Percentiles rank a stretch among this genome's conserved stretches.
Evolutionary conservation across 1,140 invertebrate genomes (phyloP).

Genomic region (Monochamus saltuarius): DNA sequence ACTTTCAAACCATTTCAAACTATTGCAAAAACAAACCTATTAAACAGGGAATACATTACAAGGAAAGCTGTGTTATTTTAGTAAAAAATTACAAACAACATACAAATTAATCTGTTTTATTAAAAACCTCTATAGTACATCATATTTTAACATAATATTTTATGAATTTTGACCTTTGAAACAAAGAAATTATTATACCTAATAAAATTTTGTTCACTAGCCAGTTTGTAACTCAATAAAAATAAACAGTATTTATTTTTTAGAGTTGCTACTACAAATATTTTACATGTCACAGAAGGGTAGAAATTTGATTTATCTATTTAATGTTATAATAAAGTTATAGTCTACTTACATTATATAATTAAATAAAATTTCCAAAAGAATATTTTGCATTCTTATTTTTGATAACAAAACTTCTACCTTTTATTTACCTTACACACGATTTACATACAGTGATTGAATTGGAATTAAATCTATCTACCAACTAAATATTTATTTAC

Average conservation of each 20-base stretch:
- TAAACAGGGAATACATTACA: too few relatives aligned
- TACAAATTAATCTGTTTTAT: conserved; percentile 6
- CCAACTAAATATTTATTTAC: background rate
- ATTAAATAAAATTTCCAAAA: conserved; percentile 4
- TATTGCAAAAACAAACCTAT: too few relatives aligned
- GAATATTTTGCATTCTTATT: too few relatives aligned
- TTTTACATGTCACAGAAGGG: too few relatives aligned
- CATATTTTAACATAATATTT: background rate
- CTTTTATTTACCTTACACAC: background rate
- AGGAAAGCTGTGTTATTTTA: too few relatives aligned
- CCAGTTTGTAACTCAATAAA: background rate
- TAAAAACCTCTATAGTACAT: background rate
- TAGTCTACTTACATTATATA: background rate
- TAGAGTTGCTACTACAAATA: background rate
- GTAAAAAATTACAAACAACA: background rate
- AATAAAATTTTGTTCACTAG: conserved; percentile 11
- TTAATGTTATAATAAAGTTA: background rate
- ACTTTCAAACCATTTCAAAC: too few relatives aligned
- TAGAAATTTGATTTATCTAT: background rate
- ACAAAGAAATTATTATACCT: conserved; percentile 12
- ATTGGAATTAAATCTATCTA: background rate
- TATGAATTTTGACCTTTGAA: background rate
- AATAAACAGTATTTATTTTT: conserved; percentile 13
- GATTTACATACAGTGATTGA: background rate
- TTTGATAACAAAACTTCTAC: background rate